Base-by-base conservation (phyloP, 2,888 invertebrate genomes). In the Penaeus monodon region DNA sequence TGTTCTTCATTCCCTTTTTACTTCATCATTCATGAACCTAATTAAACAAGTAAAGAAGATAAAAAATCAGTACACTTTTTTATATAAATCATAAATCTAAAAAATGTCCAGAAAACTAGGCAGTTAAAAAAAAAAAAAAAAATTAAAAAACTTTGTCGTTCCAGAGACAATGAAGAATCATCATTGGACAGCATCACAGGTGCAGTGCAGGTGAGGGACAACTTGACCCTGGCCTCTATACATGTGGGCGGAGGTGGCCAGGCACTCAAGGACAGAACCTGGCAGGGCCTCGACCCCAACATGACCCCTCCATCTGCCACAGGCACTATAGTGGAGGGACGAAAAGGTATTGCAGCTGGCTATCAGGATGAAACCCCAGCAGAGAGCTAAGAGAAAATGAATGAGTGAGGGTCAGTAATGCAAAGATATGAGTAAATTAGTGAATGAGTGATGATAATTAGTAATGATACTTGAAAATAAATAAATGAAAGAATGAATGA, bases 261-360 rank as follows among this genome's bases (percentile, higher is more conserved):
- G 38, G 65, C 81, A 17, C 73, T 89, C 33, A 76, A 81, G 73
- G 84, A 82, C 4, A 76, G 86, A 8, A 82, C 81, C 24, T 89
- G 89, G 89, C 76, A 84, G 8, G 89, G 89, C 2, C 80, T 89
- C 10, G 89, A 89, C 33, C 81, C 89, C 22, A 49, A 63, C 17
- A n/a, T 78, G 8, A 44, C 70, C 24, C 27, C 89, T 8, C 65
- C 73, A 27, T 24, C 64, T 14, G 57, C 70, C 4, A 68, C 49
- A 24, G 73, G 78, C 64, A 44, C 63, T n/a, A 74, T 89, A 17
- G 64, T 86, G 8, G 87, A 85, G 78, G 89, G 89, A 12, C 70
- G 82, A 66, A 84, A 81, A 24, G 89, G 89, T 20, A 84, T 89
- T 65, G 89, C 89, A n/a, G 76, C 87, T 20, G 33, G 29, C 8